Conservation (phyloP, 2,797 vertebrate species). For the Xenops minutus region DNA sequence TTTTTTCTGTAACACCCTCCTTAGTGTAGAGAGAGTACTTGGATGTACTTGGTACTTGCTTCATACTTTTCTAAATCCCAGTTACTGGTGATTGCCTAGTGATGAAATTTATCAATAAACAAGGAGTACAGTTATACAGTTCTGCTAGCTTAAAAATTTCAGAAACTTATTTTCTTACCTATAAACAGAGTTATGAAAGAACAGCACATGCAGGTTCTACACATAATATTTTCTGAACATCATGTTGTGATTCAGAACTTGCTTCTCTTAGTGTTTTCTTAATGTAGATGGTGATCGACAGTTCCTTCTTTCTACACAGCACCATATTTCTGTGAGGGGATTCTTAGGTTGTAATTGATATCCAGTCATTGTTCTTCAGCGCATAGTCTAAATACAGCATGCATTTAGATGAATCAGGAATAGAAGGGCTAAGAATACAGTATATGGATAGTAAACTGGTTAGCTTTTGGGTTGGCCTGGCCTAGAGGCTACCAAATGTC, state of each 20-base stretch:
- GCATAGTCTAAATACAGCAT: background rate
- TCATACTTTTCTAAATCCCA: background rate
- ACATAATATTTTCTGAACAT: background rate
- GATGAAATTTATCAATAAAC: background rate
- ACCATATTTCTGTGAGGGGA: background rate
- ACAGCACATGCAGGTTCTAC: background rate
- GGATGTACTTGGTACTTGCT: background rate
- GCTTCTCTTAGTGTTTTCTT: background rate
- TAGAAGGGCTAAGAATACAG: background rate
- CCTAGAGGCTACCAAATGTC: accelerated
- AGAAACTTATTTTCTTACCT: background rate
- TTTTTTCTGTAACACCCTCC: background rate
- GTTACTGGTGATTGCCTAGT: background rate
- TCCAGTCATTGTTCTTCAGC: background rate
- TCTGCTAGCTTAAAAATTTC: background rate
- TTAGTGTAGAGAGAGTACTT: background rate
- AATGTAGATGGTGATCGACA: background rate
- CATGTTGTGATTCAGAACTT: background rate
- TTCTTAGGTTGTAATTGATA: background rate
- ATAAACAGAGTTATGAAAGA: background rate
- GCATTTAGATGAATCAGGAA: background rate
- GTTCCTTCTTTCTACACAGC: background rate
- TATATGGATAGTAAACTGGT: background rate
- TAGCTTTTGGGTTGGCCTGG: background rate
- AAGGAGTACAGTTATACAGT: background rate